Conservation (phyloP, 2,113 vertebrate species). For the Neogobius melanostomus region DNA sequence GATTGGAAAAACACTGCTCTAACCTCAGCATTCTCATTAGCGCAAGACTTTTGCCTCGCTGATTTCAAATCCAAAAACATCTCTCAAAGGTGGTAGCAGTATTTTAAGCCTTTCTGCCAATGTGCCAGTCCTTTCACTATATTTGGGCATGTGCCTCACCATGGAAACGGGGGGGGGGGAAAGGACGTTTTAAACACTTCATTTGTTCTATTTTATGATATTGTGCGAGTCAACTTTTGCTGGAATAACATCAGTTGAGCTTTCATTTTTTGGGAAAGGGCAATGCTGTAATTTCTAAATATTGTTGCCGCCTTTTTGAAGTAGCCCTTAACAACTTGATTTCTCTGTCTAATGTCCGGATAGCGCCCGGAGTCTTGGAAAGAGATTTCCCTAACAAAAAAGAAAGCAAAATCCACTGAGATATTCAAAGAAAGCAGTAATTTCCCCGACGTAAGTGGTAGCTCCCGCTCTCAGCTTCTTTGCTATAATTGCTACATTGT, state of each 20-base stretch:
- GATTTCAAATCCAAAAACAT: no score
- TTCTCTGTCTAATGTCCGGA: not conserved
- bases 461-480: conserved; percentile 10
- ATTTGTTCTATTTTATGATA: no score
- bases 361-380: not conserved
- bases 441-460: conserved; percentile 3
- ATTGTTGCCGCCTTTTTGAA: not conserved
- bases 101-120: no score
- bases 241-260: not conserved
- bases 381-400: not conserved
- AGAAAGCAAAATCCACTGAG: not conserved
- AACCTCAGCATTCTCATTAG: no score
- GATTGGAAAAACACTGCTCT: no score
- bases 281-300: not conserved
- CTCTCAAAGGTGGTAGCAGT: no score
- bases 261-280: not conserved
- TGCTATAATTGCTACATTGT: conserved; percentile 31
- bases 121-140: no score
- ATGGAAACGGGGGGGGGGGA: no score
- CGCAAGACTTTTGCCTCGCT: no score
- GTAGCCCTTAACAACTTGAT: not conserved
- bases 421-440: conserved; percentile 7
- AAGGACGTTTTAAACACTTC: no score
- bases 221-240: not conserved
- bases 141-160: no score